Conservation (phyloP, 1,140 invertebrate species). For the Spodoptera litura region DNA sequence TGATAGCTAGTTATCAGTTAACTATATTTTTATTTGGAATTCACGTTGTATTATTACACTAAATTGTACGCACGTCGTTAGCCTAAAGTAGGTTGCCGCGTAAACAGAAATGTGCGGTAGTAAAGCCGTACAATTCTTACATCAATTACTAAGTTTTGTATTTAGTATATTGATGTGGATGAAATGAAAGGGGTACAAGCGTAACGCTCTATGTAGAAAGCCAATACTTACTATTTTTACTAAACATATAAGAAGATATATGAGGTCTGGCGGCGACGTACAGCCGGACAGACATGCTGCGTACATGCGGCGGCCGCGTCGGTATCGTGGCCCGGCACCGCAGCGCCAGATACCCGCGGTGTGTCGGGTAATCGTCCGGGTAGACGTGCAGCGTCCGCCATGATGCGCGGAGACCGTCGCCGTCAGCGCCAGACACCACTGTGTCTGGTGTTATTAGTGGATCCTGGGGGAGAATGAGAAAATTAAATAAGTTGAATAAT, state of each 20-base stretch:
- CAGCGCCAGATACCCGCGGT: slow-evolving; percentile 74
- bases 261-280: slow-evolving; percentile 75
- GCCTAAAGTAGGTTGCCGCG: too few relatives aligned
- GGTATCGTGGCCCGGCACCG: slow-evolving; percentile 72
- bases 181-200: too few relatives aligned
- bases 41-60: too few relatives aligned
- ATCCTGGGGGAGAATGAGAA: slow-evolving; percentile 59
- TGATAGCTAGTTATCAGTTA: too few relatives aligned
- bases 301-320: slow-evolving; percentile 68
- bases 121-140: too few relatives aligned
- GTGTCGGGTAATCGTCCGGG: slow-evolving; percentile 77
- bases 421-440: slow-evolving; percentile 73
- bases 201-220: too few relatives aligned
- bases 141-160: too few relatives aligned
- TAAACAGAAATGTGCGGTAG: too few relatives aligned
- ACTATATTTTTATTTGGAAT: too few relatives aligned
- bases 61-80: too few relatives aligned
- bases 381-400: slow-evolving; percentile 78
- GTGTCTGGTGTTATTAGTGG: slow-evolving; percentile 72
- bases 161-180: too few relatives aligned
- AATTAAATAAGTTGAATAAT: neutral
- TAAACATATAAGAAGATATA: slow-evolving; percentile 82
- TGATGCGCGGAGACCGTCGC: slow-evolving; percentile 76
- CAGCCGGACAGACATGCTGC: slow-evolving; percentile 78
- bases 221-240: slow-evolving; percentile 77